Base-by-base conservation (phyloP, 1,140 invertebrate genomes). In the Trichonephila clavata region DNA sequence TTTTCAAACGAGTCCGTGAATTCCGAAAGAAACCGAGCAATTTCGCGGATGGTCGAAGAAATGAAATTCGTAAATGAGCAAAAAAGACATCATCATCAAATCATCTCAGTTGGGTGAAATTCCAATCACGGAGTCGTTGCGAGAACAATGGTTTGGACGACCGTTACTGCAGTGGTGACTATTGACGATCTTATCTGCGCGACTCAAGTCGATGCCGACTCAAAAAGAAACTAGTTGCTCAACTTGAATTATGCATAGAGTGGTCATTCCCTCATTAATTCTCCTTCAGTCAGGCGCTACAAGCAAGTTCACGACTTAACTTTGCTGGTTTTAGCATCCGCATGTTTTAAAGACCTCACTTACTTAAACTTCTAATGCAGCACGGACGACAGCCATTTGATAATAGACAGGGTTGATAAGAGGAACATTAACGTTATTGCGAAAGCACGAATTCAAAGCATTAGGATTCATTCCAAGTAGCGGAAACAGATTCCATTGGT, bases 61-160 rank as follows among this genome's bases (percentile, higher is more conserved):
- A n/a, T 84, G 50, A 84, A 60, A 84, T 59, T 84, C 43, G 83
- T 84, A 77, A 77, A 77, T 77, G 27, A 27, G 71, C 71, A 77
- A 77, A 77, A 39, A 77, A 77, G 71, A 77, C 71, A 77, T 77
- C 71, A 77, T 27, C 71, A 77, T 32, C 27, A 77, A 77, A 77
- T 77, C 71, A 18, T 32, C 27, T 32, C 50, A 4, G 32, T n/a
- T 39, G 27, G 16, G 59, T 77, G 27, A 77, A 77, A 92, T 92
- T 92, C 77, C 32, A 60, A 65, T 65, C 90, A 92, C 90, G 90
- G 57, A 57, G 20, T 14, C 13, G 68, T 21, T 60, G 21, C 20
- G 77, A 92, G 90, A 92, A 92, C 90, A 92, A 92, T 92, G 60
- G 90, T 57, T 61, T 50, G 60, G 24, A 50, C 77, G 80, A 92